A percentile compares a stretch with the other conserved stretches of the same genome.
phyloP scores from a whole-genome alignment of 2,888 invertebrate species.

The Mechanitis mazaeus region DNA sequence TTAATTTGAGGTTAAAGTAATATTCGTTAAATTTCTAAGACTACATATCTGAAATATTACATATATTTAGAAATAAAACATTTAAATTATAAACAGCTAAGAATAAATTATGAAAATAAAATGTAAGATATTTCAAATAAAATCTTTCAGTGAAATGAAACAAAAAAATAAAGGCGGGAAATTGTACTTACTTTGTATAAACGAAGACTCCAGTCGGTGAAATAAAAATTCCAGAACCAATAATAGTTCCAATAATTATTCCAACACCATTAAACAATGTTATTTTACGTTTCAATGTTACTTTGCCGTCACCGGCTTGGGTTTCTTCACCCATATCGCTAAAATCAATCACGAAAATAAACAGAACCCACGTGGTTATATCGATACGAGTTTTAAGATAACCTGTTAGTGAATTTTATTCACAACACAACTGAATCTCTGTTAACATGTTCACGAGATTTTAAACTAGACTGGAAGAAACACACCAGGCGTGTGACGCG shows the following conservation, averaged over 20 bases:
- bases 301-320: constrained; percentile 69
- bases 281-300: constrained; percentile 87
- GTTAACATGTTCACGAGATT: constrained; percentile 62
- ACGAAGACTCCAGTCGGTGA: constrained; percentile 88
- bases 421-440: constrained; percentile 61
- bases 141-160: constrained; percentile 1
- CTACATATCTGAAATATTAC: too few relatives aligned
- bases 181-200: constrained; percentile 77
- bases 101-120: background rate
- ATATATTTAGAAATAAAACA: too few relatives aligned
- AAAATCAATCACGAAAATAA: constrained; percentile 65
- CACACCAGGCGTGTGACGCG: constrained; percentile 32
- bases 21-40: too few relatives aligned
- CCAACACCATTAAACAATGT: constrained; percentile 91
- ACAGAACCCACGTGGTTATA: constrained; percentile 54
- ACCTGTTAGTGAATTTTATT: constrained; percentile 40
- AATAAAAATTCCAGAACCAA: constrained; percentile 95
- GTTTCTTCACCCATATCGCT: constrained; percentile 72
- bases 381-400: constrained; percentile 24
- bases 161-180: constrained; percentile 18
- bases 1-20: too few relatives aligned
- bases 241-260: constrained; percentile 91
- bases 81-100: too few relatives aligned
- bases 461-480: constrained; percentile 52
- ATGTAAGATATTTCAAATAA: background rate